Base-by-base conservation (phyloP, 2,888 invertebrate species). In the Leptinotarsa peninsularis region DNA sequence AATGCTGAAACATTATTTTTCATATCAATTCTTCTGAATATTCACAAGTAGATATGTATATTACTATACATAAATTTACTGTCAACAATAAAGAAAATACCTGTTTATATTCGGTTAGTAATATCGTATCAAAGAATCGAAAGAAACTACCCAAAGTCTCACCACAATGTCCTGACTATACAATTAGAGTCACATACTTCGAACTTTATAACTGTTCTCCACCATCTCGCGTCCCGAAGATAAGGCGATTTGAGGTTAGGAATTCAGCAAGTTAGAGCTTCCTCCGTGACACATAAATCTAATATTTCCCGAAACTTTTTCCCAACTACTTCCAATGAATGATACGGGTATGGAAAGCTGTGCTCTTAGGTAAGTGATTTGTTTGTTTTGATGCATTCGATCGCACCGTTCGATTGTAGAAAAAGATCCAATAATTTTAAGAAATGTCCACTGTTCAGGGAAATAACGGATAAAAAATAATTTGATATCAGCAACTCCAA, bases 281-380 rank as follows among this genome's bases (percentile, higher is more conserved):
- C 49, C 67, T 43, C 49, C 50, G 23, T 49, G 50, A 15, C 67
- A 50, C 23, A 23, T 49, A 67, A 50, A 50, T 67, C 23, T 18
- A 33, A 67, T 67, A 23, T 67, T 67, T 49, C 17, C 49, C 50
- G 50, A 49, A 50, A 23, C 50, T 49, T 49, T 67, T 67, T 17
- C 49, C 67, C 13, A 50, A 58, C 58, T 58, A 58, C 72, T 49
- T 52, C 72, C 69, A 63, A 78, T 72, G 75, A 76, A 75, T 75
- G 74, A 71, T 73, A 71, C 70, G 75, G 69, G 49, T 27, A 58
- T 58, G 58, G 23, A 54, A 49, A 27, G 21, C 66, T 49, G 69
- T 56, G 72, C 75, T 73, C 63, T 78, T 71, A 75, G 73, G 72
- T 77, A 78, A 72, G 73, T 76, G 78, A 78, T 78, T 78, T 78